phyloP scores from a whole-genome alignment of 2,113 vertebrate species.

The Leuciscus idus region DNA sequence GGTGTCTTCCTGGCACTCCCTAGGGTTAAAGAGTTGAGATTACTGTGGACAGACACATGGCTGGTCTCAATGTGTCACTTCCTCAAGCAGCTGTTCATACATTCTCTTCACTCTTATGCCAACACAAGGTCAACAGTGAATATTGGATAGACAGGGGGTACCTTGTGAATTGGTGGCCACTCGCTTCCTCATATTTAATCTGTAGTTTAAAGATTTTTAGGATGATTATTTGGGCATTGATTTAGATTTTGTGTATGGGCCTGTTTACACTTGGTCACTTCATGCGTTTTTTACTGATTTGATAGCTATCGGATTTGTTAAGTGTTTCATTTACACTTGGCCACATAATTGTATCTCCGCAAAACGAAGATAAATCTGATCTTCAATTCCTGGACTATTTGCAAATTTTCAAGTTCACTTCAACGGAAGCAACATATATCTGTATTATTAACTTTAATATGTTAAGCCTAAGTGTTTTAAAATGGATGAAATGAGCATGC shows the following conservation, averaged over 20 bases:
- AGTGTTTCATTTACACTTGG: too few species aligned
- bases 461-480: not conserved
- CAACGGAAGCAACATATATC: too few species aligned
- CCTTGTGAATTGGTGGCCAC: not conserved
- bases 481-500: not conserved
- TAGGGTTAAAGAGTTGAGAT: slow-evolving; percentile 25
- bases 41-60: slow-evolving; percentile 33
- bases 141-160: not conserved
- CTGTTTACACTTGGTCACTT: too few species aligned
- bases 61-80: slow-evolving; percentile 45
- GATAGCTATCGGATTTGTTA: too few species aligned
- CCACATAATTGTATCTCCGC: too few species aligned
- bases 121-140: slow-evolving; percentile 12
- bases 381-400: too few species aligned
- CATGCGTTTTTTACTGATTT: too few species aligned
- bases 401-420: too few species aligned
- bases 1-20: slow-evolving; percentile 30
- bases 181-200: not conserved
- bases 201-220: not conserved
- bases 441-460: not conserved
- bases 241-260: not conserved
- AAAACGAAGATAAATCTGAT: too few species aligned
- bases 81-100: slow-evolving; percentile 39
- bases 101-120: slow-evolving; percentile 2
- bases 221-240: not conserved